Conservation (phyloP, 2,888 invertebrate genomes). For the Teleiodes luculella region DNA sequence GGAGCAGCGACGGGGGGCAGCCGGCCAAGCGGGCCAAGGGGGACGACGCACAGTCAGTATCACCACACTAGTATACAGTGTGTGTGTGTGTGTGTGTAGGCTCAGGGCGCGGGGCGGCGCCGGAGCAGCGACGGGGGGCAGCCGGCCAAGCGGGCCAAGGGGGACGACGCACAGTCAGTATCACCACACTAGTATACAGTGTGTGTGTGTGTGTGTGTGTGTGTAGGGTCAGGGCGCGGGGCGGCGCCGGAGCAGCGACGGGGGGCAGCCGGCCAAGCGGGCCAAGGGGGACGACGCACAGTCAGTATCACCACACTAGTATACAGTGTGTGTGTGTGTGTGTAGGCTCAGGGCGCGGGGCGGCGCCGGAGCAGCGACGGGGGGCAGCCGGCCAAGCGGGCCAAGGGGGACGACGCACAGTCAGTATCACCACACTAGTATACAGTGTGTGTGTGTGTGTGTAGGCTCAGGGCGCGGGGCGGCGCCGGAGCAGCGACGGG, state of each 20-base stretch:
- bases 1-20: too few species aligned
- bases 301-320: constrained; percentile 44
- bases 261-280: constrained; percentile 76
- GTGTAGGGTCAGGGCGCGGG: not conserved
- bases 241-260: not conserved
- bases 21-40: not conserved
- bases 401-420: constrained; percentile 87
- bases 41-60: not conserved
- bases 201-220: not conserved
- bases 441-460: constrained; percentile 55
- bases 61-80: not conserved
- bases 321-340: not conserved
- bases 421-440: too few species aligned
- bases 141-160: not conserved
- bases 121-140: too few species aligned
- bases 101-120: not conserved
- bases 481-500: constrained; percentile 70
- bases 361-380: constrained; percentile 55
- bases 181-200: too few species aligned
- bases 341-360: not conserved
- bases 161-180: too few species aligned
- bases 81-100: not conserved
- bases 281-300: constrained; percentile 88
- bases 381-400: too few species aligned
- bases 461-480: not conserved